Evolutionary conservation across 2,113 vertebrate genomes (phyloP).

Genomic region (Platichthys flesus): DNA sequence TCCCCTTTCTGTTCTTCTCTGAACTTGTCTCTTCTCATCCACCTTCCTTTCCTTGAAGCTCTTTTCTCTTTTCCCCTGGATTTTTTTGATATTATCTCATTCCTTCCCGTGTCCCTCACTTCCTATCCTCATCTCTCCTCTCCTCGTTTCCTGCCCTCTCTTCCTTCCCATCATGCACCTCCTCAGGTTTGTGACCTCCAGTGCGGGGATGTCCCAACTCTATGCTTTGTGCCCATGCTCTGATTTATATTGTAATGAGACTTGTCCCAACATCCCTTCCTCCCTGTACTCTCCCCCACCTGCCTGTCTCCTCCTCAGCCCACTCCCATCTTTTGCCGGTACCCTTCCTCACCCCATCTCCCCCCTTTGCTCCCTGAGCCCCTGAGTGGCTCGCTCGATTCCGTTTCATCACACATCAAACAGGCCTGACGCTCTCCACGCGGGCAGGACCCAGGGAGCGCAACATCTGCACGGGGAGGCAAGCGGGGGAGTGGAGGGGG

Average conservation of each 20-base stretch:
- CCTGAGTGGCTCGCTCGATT: slow-evolving; percentile 91
- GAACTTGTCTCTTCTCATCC: not conserved
- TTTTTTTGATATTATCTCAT: not conserved
- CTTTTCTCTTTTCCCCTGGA: not conserved
- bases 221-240: slow-evolving; percentile 69
- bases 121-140: not conserved
- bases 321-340: slow-evolving; percentile 49
- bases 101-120: not conserved
- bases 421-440: slow-evolving; percentile 87
- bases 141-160: not conserved
- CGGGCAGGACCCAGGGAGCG: slow-evolving; percentile 89
- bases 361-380: slow-evolving; percentile 79
- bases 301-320: slow-evolving; percentile 8
- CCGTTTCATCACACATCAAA: slow-evolving; percentile 99
- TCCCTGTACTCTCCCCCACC: slow-evolving; percentile 35
- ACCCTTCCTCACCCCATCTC: slow-evolving; percentile 51
- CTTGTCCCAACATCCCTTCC: slow-evolving; percentile 67
- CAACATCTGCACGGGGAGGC: slow-evolving; percentile 93
- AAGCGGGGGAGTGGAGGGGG: slow-evolving; percentile 23
- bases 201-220: slow-evolving; percentile 59
- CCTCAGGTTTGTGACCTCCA: slow-evolving; percentile 58
- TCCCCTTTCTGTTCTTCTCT: not conserved
- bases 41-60: not conserved
- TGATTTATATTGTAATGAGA: slow-evolving; percentile 94
- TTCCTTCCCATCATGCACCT: slow-evolving; percentile 36